Percentiles rank a stretch among this genome's conserved stretches.
Conservation (phyloP, 2,888 invertebrate species). For the Amphimallon solstitiale region DNA sequence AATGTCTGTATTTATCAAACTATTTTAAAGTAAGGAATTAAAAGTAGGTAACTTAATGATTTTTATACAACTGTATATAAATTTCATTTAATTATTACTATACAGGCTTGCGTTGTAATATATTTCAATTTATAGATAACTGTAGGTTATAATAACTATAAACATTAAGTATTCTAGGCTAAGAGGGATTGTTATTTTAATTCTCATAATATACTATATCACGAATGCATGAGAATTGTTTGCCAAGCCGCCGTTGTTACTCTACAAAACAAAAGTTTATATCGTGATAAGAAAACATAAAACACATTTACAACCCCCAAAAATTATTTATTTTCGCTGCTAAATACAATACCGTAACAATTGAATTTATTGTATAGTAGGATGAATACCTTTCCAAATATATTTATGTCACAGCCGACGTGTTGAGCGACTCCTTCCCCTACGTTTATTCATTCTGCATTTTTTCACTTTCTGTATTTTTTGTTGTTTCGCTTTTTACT, state of each 20-base stretch:
- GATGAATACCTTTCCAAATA: conserved; percentile 34
- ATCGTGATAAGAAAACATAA: conserved; percentile 25
- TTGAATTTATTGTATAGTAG: conserved; percentile 35
- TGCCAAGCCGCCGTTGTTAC: background rate
- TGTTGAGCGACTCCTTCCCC: background rate
- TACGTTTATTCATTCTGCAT: background rate
- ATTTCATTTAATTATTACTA: too few relatives aligned
- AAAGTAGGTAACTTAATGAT: too few relatives aligned
- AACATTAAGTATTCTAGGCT: background rate
- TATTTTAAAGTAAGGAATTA: too few relatives aligned
- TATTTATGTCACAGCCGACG: conserved; percentile 34
- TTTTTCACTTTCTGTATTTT: background rate
- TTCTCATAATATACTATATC: background rate
- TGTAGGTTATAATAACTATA: background rate
- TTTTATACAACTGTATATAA: too few relatives aligned
- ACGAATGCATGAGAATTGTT: background rate
- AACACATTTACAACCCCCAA: conserved; percentile 23
- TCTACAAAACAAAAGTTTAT: conserved; percentile 12
- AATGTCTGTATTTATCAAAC: too few relatives aligned
- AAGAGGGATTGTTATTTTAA: conserved; percentile 3
- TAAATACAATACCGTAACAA: conserved; percentile 24
- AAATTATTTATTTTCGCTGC: conserved; percentile 15
- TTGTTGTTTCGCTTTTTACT: too few relatives aligned
- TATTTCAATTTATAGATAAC: too few relatives aligned
- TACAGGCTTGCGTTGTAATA: background rate